A percentile compares a stretch with the other conserved stretches of the same genome.
Conservation (phyloP, 2,113 vertebrate genomes). For the Heptranchias perlo region DNA sequence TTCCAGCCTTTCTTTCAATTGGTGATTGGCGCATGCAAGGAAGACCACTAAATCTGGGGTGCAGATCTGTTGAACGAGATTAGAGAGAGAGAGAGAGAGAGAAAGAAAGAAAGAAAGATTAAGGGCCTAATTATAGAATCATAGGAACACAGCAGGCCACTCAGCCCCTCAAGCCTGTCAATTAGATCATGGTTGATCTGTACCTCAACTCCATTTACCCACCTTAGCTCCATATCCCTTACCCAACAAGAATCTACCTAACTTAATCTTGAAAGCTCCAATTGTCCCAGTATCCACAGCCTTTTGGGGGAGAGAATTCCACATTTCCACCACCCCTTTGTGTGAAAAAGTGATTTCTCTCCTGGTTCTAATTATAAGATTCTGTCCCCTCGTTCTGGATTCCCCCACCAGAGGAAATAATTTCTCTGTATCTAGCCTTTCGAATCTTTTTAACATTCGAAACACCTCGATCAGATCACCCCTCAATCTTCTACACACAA, state of each 20-base stretch:
- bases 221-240: no score
- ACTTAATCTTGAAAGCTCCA: no score
- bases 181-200: background rate
- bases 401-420: background rate
- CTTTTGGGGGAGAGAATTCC: background rate
- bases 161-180: background rate
- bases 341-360: background rate
- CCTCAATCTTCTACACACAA: no score
- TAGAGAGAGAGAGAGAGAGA: background rate
- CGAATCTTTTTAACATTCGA: no score
- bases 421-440: no score
- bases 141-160: background rate
- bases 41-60: slow-evolving; percentile 94
- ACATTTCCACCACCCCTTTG: background rate
- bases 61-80: slow-evolving; percentile 68
- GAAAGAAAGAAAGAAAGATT: background rate
- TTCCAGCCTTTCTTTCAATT: slow-evolving; percentile 83
- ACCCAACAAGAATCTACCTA: no score
- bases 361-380: background rate
- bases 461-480: no score
- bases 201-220: background rate
- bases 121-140: background rate
- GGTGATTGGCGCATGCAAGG: slow-evolving; percentile 83
- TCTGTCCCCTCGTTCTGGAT: background rate
- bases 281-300: background rate